phyloP scores from a whole-genome alignment of 2,888 invertebrate genomes.

The Dicycla oo region DNA sequence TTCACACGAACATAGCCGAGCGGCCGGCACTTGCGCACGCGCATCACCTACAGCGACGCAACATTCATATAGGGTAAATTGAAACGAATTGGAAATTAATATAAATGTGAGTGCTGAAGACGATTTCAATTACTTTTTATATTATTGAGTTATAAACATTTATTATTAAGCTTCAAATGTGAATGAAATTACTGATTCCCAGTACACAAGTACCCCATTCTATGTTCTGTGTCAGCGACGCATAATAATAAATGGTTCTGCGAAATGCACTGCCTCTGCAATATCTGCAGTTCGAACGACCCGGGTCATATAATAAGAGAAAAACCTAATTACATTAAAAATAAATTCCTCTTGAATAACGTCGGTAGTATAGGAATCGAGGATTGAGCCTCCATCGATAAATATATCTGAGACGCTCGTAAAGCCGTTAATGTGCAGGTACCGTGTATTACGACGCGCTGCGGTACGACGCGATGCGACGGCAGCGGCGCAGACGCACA shows the following conservation, averaged over 20 bases:
- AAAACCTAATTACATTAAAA: conserved; percentile 49
- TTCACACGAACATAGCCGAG: conserved; percentile 60
- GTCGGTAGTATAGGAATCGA: conserved; percentile 55
- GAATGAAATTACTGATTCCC: conserved; percentile 18
- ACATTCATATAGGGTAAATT: conserved; percentile 54
- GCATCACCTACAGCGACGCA: conserved; percentile 54
- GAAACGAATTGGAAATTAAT: conserved; percentile 66
- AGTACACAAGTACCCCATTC: conserved; percentile 4
- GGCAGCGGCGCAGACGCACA: conserved; percentile 65
- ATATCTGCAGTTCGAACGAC: conserved; percentile 9
- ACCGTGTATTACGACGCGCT: conserved; percentile 51
- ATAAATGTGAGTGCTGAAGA: conserved; percentile 43
- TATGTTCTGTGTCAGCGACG: conserved; percentile 3
- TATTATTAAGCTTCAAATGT: conserved; percentile 9
- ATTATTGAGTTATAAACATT: conserved; percentile 51
- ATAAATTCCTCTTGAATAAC: conserved; percentile 53
- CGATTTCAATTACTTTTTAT: conserved; percentile 39
- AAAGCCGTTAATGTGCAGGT: conserved; percentile 59
- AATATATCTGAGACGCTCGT: conserved; percentile 61
- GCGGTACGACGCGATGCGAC: conserved; percentile 12
- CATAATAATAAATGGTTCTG: conserved; percentile 12
- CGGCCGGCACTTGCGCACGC: conserved; percentile 47
- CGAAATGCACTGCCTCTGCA: conserved; percentile 8
- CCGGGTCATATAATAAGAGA: conserved; percentile 35
- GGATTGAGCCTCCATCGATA: conserved; percentile 56